phyloP scores from a whole-genome alignment of 1,140 invertebrate genomes.

The Limonius californicus region DNA sequence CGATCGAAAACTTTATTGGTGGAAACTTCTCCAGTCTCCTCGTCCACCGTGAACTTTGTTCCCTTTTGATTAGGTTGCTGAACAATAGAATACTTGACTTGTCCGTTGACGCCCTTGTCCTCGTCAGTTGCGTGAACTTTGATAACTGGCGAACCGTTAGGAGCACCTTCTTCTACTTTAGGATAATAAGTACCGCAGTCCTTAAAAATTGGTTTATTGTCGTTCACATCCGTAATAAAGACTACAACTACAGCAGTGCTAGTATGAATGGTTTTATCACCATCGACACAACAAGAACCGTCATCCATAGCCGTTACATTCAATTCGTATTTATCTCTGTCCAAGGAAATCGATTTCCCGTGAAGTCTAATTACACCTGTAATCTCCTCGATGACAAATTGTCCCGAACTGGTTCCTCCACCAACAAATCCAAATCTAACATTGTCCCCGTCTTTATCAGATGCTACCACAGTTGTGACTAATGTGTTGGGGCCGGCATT shows the following conservation, averaged over 20 bases:
- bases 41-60: constrained; percentile 91
- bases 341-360: constrained; percentile 76
- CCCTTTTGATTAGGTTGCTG: constrained; percentile 96
- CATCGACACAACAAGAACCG: constrained; percentile 86
- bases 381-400: constrained; percentile 93
- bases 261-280: constrained; percentile 80
- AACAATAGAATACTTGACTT: constrained; percentile 91
- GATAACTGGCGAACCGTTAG: constrained; percentile 87
- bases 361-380: constrained; percentile 90
- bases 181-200: constrained; percentile 88
- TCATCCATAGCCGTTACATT: constrained; percentile 94
- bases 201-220: constrained; percentile 92
- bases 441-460: constrained; percentile 93
- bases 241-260: constrained; percentile 94
- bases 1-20: constrained; percentile 95
- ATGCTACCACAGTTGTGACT: constrained; percentile 91
- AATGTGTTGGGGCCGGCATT: constrained; percentile 91
- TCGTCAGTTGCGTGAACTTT: constrained; percentile 92
- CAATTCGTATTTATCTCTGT: constrained; percentile 86
- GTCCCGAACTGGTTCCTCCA: constrained; percentile 81
- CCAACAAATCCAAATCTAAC: constrained; percentile 91
- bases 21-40: constrained; percentile 89
- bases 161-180: constrained; percentile 88
- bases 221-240: constrained; percentile 94
- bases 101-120: constrained; percentile 91